These are phyloP conservation scores for Petrolisthes manimaculis DNA, from an alignment of 2,888 invertebrate genomes.

Conservation along the genomic window DNA sequence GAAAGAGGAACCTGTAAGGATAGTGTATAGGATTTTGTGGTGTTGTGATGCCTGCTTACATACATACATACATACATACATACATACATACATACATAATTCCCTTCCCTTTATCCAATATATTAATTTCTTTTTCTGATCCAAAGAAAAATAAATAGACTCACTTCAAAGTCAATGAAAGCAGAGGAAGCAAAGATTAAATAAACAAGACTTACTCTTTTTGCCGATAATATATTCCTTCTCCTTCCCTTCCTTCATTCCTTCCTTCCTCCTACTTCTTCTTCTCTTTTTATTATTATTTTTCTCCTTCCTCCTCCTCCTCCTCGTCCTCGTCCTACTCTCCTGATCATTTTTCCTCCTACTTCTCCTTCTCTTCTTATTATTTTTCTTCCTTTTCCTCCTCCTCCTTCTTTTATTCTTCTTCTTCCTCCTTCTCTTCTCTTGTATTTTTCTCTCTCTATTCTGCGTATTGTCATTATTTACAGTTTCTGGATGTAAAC, in stretches of 20 bases:
- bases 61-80: conserved; percentile 1
- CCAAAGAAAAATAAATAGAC: too few species aligned
- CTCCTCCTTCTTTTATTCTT: background rate
- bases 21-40: background rate
- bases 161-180: too few species aligned
- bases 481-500: background rate
- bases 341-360: background rate
- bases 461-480: background rate
- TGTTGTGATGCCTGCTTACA: background rate
- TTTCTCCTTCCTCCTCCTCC: background rate
- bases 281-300: background rate
- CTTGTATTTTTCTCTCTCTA: background rate
- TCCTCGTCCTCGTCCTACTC: too few species aligned
- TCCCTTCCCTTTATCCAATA: background rate
- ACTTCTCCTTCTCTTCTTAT: background rate
- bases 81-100: conserved; percentile 2
- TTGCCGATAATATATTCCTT: too few species aligned
- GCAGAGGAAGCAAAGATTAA: too few species aligned
- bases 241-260: background rate
- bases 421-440: background rate
- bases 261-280: background rate
- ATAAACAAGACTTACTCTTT: too few species aligned
- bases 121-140: too few species aligned
- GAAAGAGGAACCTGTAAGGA: background rate
- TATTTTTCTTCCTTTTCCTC: background rate